Conservation (phyloP, 2,797 vertebrate species). For the Catharus ustulatus region DNA sequence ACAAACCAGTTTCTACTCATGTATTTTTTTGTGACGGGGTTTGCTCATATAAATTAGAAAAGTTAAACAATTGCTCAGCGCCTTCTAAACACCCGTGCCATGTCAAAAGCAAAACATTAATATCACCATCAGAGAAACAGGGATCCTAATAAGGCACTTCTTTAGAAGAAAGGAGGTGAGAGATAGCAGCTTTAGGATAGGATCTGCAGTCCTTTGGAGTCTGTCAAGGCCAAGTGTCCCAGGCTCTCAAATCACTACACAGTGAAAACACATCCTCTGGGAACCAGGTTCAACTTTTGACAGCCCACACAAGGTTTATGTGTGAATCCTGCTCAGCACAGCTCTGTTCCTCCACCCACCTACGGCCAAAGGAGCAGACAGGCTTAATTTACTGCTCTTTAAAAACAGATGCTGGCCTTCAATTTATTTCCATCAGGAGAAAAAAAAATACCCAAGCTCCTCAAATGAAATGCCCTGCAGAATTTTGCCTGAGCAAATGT, state of each 20-base stretch:
- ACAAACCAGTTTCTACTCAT: neutral
- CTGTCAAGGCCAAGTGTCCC: neutral
- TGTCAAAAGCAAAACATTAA: neutral
- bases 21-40: accelerated
- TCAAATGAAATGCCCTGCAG: constrained; percentile 57
- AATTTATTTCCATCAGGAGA: constrained; percentile 64
- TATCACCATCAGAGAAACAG: neutral
- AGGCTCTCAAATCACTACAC: neutral
- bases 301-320: neutral
- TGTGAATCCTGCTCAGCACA: constrained; percentile 2
- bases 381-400: constrained; percentile 57
- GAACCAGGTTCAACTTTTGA: neutral
- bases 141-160: neutral
- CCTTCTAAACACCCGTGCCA: neutral
- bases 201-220: neutral
- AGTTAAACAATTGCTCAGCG: neutral
- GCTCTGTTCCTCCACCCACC: neutral
- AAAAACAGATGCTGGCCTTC: constrained; percentile 63
- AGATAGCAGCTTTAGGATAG: neutral
- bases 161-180: neutral
- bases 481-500: constrained; percentile 64
- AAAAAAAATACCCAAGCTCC: constrained; percentile 26
- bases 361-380: neutral
- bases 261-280: neutral
- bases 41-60: neutral